Base-by-base conservation (phyloP, 2,888 invertebrate species). In the Agonopterix arenella region DNA sequence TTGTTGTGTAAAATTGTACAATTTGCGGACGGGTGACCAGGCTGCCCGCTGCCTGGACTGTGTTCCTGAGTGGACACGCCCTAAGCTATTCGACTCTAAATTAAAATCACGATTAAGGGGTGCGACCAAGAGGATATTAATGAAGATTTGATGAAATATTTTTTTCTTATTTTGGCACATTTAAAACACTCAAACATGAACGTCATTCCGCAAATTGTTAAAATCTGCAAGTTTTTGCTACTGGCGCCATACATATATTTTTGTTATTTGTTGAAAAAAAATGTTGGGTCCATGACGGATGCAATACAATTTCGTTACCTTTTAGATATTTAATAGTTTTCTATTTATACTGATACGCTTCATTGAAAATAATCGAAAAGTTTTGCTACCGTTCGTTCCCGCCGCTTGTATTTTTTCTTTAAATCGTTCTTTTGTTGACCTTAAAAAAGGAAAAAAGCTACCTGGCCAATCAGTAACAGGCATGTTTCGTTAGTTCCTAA, bases 321-420 rank as follows among this genome's bases (percentile, higher is more conserved):
- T 68, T 71, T 76, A 71, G 60, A 50, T 40, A 62, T 71, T 69
- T 76, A 82, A 83, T 78, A 73, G 81, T 70, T 78, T 84, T 80
- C 79, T 80, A 76, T 82, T 80, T 73, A 78, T 74, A 75, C 64
- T 73, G 84, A 73, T 68, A 85, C 78, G 84, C 68, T 70, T 70
- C 71, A 75, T 77, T 69, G 67, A 54, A 60, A 71, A 80, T 76
- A 81, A 82, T 82, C 70, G 62, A 75, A 72, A 73, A 75, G 65
- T 72, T 74, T 74, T 73, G 89, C 89, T 89, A 89, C 89, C 80
- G 89, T 40, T 81, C 80, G 89, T 40, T 81, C 72, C 70, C 69
- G 65, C 56, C 64, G 66, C 66, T 73, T 69, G 60, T 70, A 51
- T 60, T 57, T 57, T 64, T 76, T 71, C 62, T 56, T 52, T 61